A percentile compares a stretch with the other conserved stretches of the same genome.
Conservation (phyloP, 1,140 invertebrate species). For the Sinella curviseta region DNA sequence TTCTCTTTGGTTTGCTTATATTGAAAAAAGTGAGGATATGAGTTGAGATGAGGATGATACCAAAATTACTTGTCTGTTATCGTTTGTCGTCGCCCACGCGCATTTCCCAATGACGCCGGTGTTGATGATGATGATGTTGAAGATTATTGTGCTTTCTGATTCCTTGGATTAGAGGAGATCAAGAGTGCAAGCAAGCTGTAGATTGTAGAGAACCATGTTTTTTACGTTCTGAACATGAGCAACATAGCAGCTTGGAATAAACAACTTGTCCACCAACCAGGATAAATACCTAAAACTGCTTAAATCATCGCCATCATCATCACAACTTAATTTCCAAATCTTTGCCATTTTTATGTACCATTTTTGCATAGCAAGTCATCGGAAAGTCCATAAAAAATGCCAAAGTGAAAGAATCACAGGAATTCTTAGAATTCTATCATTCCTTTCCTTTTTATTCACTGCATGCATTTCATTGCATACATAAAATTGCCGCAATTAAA, state of each 20-base stretch:
- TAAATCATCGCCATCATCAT: neutral
- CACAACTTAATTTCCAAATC: too few relatives aligned
- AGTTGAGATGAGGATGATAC: neutral
- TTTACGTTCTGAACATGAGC: neutral
- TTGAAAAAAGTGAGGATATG: too few relatives aligned
- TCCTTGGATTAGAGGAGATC: neutral
- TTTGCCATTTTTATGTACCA: too few relatives aligned
- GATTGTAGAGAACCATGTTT: neutral
- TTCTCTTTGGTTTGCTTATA: too few relatives aligned
- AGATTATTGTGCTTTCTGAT: neutral
- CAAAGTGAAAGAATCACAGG: too few relatives aligned
- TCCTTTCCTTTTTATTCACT: too few relatives aligned
- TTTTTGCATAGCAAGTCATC: too few relatives aligned
- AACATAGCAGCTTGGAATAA: neutral
- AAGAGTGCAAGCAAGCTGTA: neutral
- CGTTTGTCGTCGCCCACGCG: conserved; percentile 9
- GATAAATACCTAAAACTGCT: neutral
- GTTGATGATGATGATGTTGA: neutral
- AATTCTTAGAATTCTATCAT: too few relatives aligned
- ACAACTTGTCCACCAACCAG: neutral
- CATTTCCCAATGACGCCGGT: neutral
- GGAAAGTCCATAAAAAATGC: too few relatives aligned
- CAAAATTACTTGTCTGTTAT: conserved; percentile 2
- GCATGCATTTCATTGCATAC: too few relatives aligned
- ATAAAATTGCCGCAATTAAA: too few relatives aligned